These are phyloP conservation scores for Triops cancriformis DNA, from an alignment of 1,140 invertebrate species.

Conservation along the genomic window DNA sequence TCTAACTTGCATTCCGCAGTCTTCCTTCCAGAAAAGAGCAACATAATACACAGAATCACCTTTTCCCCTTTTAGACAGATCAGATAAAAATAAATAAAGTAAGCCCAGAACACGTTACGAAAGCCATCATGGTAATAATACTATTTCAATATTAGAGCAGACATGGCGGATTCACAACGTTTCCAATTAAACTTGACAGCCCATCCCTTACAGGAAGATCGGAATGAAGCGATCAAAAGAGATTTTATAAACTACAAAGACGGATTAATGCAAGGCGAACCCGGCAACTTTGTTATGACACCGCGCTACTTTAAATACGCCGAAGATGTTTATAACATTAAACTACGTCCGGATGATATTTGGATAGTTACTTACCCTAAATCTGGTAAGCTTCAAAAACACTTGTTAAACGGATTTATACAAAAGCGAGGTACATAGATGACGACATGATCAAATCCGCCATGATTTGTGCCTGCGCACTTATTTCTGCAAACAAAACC, in stretches of 20 bases:
- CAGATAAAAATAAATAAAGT: no score
- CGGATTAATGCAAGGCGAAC: constrained; percentile 19
- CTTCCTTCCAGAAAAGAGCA: no score
- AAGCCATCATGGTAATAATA: no score
- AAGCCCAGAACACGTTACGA: no score
- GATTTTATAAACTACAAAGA: constrained; percentile 19
- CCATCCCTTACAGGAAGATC: neutral
- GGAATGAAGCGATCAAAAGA: neutral
- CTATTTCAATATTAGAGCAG: neutral
- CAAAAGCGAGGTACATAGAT: neutral
- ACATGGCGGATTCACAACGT: neutral
- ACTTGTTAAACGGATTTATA: neutral
- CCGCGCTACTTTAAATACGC: constrained; percentile 9
- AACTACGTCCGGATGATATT: constrained; percentile 18
- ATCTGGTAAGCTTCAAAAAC: constrained; percentile 4
- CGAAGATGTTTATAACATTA: constrained; percentile 24
- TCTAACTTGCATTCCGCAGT: no score
- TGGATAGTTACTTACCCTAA: constrained; percentile 28
- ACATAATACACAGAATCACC: no score
- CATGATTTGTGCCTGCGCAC: neutral
- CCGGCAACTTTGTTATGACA: constrained; percentile 22
- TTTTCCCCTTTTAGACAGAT: no score
- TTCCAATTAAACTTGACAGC: neutral
- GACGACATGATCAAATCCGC: no score
- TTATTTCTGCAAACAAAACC: no score